phyloP scores from a whole-genome alignment of 2,797 vertebrate species.

The Rhynchonycteris naso region DNA sequence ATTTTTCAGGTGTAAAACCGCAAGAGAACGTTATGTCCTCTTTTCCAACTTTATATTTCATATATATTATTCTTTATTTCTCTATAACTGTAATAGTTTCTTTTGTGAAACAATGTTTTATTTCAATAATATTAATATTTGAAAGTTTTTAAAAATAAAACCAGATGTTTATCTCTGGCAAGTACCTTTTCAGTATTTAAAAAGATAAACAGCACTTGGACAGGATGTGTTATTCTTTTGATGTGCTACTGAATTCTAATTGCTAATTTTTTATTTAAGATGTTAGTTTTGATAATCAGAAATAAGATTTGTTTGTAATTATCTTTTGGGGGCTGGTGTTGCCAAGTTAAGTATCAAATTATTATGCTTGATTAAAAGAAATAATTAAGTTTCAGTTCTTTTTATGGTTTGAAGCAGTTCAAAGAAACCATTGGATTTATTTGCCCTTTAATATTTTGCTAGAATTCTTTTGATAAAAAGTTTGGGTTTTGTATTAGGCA shows the following conservation, averaged over 20 bases:
- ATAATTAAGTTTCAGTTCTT: conserved; percentile 60
- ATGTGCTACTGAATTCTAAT: conserved; percentile 45
- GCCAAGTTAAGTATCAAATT: conserved; percentile 42
- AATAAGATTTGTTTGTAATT: conserved; percentile 55
- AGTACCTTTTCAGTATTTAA: conserved; percentile 20
- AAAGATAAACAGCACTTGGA: conserved; percentile 16
- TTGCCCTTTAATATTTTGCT: conserved; percentile 42
- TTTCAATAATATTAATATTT: background rate
- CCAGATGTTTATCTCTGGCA: background rate
- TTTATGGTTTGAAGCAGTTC: conserved; percentile 25
- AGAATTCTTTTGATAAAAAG: background rate
- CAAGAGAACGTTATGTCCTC: background rate
- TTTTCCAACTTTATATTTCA: background rate
- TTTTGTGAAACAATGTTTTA: conserved; percentile 11
- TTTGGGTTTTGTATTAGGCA: background rate
- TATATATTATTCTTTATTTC: background rate
- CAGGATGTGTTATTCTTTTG: conserved; percentile 39
- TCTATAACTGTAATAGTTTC: background rate
- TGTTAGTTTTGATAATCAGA: conserved; percentile 53
- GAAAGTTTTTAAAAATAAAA: background rate
- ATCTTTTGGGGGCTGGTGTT: conserved; percentile 23
- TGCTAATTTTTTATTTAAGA: conserved; percentile 62
- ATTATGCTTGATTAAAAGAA: conserved; percentile 58
- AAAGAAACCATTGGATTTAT: conserved; percentile 40
- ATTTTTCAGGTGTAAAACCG: background rate